Evolutionary conservation across 1,140 invertebrate species (phyloP).

Genomic region (Sycobia sp.): DNA sequence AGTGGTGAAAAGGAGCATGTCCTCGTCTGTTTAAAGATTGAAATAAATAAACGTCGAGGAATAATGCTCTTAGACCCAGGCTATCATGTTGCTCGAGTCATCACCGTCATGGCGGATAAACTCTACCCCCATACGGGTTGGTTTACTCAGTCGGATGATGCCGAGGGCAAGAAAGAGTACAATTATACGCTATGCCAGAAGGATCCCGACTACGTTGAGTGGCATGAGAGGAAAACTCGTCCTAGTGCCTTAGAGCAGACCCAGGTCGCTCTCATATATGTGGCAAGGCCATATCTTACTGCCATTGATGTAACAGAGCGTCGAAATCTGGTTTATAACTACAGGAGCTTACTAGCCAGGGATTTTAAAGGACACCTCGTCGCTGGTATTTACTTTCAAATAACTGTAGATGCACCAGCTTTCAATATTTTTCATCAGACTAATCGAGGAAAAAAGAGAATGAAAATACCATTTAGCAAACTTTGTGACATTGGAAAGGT

Average conservation of each 20-base stretch:
- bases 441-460: constrained; percentile 68
- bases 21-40: constrained; percentile 77
- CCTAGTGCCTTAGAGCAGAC: constrained; percentile 60
- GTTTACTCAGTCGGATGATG: constrained; percentile 81
- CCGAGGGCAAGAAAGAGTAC: constrained; percentile 76
- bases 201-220: constrained; percentile 78
- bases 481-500: constrained; percentile 71
- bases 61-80: constrained; percentile 85
- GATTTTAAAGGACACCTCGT: constrained; percentile 79
- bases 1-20: constrained; percentile 88
- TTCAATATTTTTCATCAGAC: constrained; percentile 83
- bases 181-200: constrained; percentile 72
- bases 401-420: constrained; percentile 63
- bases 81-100: constrained; percentile 83
- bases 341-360: constrained; percentile 79
- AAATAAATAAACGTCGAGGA: constrained; percentile 73
- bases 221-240: constrained; percentile 76
- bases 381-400: constrained; percentile 83
- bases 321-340: constrained; percentile 86
- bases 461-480: constrained; percentile 73
- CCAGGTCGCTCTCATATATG: constrained; percentile 72
- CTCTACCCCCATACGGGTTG: constrained; percentile 85
- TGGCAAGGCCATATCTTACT: constrained; percentile 77
- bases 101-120: constrained; percentile 86
- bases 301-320: constrained; percentile 85